Conservation (phyloP, 2,888 invertebrate genomes). For the Tineola bisselliella region DNA sequence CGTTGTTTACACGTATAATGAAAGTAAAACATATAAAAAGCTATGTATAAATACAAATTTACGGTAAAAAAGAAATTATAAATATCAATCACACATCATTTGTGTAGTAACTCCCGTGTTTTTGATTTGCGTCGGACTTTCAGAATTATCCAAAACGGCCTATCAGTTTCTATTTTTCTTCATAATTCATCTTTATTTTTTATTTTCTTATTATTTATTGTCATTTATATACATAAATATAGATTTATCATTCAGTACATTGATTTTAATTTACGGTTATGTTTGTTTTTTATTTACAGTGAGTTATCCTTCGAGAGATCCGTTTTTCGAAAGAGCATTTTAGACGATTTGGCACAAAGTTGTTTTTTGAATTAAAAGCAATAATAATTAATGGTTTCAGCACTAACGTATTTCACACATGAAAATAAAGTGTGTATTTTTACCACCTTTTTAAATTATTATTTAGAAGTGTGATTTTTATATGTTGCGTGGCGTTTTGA, state of each 20-base stretch:
- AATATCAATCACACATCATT: not conserved
- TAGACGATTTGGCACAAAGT: slow-evolving; percentile 30
- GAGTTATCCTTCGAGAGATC: slow-evolving; percentile 67
- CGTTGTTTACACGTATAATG: slow-evolving; percentile 40
- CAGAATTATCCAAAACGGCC: slow-evolving; percentile 65
- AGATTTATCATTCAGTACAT: not conserved
- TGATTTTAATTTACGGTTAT: slow-evolving; percentile 25
- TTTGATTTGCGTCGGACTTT: not conserved
- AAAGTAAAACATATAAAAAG: slow-evolving; percentile 21
- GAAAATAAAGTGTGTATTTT: too few species aligned
- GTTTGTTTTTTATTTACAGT: slow-evolving; percentile 33
- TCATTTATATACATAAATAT: slow-evolving; percentile 22
- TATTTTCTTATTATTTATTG: slow-evolving; percentile 40
- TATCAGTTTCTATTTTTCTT: slow-evolving; percentile 52
- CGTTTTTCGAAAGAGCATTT: slow-evolving; percentile 57
- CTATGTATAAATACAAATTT: not conserved
- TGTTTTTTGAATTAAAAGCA: not conserved
- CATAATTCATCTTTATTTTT: slow-evolving; percentile 48
- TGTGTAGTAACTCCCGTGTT: not conserved
- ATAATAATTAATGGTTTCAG: not conserved
- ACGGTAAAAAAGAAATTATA: not conserved
- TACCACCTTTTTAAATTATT: not conserved
- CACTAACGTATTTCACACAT: too few species aligned
- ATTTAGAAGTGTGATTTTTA: not conserved
- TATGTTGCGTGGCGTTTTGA: slow-evolving; percentile 55